Conservation (phyloP, 2,797 vertebrate genomes). For the Florisuga fusca region DNA sequence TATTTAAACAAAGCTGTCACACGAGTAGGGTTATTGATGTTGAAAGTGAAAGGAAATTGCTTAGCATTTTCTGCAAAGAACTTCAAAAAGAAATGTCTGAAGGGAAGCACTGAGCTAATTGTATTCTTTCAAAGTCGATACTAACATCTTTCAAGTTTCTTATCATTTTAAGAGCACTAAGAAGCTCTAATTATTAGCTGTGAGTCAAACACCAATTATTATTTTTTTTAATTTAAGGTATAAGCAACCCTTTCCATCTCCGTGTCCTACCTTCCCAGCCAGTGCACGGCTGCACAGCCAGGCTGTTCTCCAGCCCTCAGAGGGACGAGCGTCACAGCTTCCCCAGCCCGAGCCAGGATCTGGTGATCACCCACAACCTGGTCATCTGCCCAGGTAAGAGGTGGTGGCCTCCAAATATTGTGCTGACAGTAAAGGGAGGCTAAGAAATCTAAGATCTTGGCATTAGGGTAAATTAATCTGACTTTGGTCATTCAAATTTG, state of each 20-base stretch:
- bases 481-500: not conserved
- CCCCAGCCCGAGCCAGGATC: not conserved
- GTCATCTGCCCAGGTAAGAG: not conserved
- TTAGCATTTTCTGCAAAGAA: slow-evolving; percentile 21
- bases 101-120: slow-evolving; percentile 22
- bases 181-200: slow-evolving; percentile 19
- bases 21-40: not conserved
- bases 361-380: not conserved
- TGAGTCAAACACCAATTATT: not conserved
- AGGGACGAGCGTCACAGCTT: fast-evolving
- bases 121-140: slow-evolving; percentile 16
- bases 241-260: not conserved
- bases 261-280: not conserved
- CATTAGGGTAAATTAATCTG: not conserved
- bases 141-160: slow-evolving; percentile 37
- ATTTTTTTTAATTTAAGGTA: not conserved
- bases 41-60: slow-evolving; percentile 47
- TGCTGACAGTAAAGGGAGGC: not conserved
- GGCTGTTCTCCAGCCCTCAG: not conserved
- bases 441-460: not conserved
- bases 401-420: not conserved
- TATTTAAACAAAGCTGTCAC: slow-evolving; percentile 22
- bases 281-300: fast-evolving
- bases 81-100: slow-evolving; percentile 35
- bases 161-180: slow-evolving; percentile 6